phyloP scores from a whole-genome alignment of 64 coral and sea anemone genomes.

The Pachyseris speciosa region DNA sequence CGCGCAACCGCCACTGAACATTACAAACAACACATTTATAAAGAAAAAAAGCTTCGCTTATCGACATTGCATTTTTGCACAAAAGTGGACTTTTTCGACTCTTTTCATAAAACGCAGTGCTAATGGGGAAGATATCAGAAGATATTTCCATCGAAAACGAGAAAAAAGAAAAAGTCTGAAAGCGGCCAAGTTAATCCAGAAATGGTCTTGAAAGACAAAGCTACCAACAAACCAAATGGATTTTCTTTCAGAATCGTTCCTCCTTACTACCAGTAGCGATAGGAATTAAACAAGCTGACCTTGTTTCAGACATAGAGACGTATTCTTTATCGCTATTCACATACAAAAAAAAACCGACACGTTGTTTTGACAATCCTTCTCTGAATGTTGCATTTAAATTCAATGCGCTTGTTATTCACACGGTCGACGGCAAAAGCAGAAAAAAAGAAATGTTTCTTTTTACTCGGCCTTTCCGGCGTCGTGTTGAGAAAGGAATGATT shows the following conservation, averaged over 20 bases:
- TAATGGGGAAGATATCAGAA: background rate
- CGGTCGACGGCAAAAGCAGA: background rate
- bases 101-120: background rate
- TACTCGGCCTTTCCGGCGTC: conserved; percentile 25
- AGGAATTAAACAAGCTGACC: conserved; percentile 5
- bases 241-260: background rate
- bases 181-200: background rate
- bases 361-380: conserved; percentile 23
- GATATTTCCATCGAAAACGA: background rate
- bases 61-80: background rate
- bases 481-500: conserved; percentile 33
- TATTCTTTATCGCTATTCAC: conserved; percentile 32
- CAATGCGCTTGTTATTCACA: background rate
- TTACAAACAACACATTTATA: background rate
- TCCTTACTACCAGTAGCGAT: background rate
- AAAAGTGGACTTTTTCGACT: background rate
- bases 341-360: conserved; percentile 1
- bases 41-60: conserved; percentile 9
- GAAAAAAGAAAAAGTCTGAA: background rate
- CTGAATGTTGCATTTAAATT: background rate
- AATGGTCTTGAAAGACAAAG: background rate
- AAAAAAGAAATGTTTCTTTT: conserved; percentile 26
- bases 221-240: background rate
- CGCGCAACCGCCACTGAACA: conserved; percentile 17
- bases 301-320: background rate